phyloP scores from a whole-genome alignment of 1,140 invertebrate genomes.

The Whitmania pigra region DNA sequence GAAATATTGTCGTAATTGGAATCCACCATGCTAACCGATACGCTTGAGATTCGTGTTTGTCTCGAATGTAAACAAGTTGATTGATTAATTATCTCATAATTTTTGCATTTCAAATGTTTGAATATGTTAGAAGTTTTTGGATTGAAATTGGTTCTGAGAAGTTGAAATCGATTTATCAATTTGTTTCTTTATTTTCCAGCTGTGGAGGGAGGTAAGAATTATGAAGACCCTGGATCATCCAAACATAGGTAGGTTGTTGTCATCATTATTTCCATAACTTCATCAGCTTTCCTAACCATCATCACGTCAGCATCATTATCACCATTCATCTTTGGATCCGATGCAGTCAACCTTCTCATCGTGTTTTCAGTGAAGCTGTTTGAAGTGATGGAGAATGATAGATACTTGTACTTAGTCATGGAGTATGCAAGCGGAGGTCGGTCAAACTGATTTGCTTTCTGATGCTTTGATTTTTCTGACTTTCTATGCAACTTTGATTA shows the following conservation, averaged over 20 bases:
- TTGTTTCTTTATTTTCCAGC: constrained; percentile 48
- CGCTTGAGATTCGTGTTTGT: neutral
- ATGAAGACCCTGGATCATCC: constrained; percentile 99
- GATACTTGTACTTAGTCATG: constrained; percentile 98
- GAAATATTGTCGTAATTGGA: too few relatives aligned
- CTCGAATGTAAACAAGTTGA: neutral
- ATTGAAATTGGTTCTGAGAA: neutral
- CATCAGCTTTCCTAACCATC: neutral
- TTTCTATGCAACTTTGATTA: too few relatives aligned
- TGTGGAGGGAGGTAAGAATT: constrained; percentile 89
- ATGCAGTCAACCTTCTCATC: neutral
- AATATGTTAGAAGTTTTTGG: neutral
- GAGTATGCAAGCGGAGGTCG: constrained; percentile 86
- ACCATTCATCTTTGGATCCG: neutral
- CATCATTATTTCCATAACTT: neutral
- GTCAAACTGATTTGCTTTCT: neutral
- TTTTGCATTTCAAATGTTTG: neutral
- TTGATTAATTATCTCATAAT: neutral
- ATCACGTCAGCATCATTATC: neutral
- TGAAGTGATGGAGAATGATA: constrained; percentile 99
- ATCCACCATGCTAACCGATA: too few relatives aligned
- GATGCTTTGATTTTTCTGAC: neutral
- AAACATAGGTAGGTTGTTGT: constrained; percentile 63
- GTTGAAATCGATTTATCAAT: neutral
- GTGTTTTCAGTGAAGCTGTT: constrained; percentile 71